A percentile compares a stretch with the other conserved stretches of the same genome.
These are phyloP conservation scores for Drosophila ambigua DNA, from an alignment of 1,140 invertebrate genomes.

Conservation along the genomic window DNA sequence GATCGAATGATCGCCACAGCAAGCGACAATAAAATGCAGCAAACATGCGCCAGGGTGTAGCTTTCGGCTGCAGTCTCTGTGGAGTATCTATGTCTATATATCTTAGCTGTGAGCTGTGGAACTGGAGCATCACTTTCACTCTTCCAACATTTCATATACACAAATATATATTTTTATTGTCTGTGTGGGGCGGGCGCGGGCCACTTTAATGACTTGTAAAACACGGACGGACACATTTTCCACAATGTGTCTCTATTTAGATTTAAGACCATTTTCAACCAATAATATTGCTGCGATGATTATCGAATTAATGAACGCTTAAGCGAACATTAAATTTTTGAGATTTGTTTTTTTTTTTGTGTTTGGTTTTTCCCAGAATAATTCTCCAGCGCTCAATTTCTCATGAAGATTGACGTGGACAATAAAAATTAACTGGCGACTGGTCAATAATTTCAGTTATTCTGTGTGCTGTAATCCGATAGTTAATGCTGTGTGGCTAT, in stretches of 20 bases:
- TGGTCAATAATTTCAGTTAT: constrained; percentile 47
- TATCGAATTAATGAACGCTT: constrained; percentile 68
- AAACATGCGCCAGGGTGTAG: constrained; percentile 23
- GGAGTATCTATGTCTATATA: constrained; percentile 32
- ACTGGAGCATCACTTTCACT: constrained; percentile 64
- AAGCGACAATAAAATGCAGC: constrained; percentile 71
- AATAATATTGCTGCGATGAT: constrained; percentile 58
- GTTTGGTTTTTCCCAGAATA: constrained; percentile 29
- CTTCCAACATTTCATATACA: neutral
- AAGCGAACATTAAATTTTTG: constrained; percentile 42
- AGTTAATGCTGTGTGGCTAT: constrained; percentile 6
- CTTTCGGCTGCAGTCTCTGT: constrained; percentile 1
- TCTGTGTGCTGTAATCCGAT: constrained; percentile 52
- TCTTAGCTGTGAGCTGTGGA: constrained; percentile 25
- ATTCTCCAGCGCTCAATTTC: constrained; percentile 25
- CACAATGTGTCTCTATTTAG: constrained; percentile 55
- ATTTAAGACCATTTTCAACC: constrained; percentile 20
- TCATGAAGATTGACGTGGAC: constrained; percentile 69
- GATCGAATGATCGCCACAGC: constrained; percentile 63
- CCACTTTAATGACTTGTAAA: constrained; percentile 36
- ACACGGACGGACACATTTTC: constrained; percentile 48
- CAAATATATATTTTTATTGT: constrained; percentile 55
- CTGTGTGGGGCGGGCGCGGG: constrained; percentile 5
- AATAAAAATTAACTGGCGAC: constrained; percentile 55
- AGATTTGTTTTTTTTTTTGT: neutral